Evolutionary conservation across 2,797 vertebrate species (phyloP), one percentile per base, ranked within the genome.

Genomic region (Xenops minutus): DNA sequence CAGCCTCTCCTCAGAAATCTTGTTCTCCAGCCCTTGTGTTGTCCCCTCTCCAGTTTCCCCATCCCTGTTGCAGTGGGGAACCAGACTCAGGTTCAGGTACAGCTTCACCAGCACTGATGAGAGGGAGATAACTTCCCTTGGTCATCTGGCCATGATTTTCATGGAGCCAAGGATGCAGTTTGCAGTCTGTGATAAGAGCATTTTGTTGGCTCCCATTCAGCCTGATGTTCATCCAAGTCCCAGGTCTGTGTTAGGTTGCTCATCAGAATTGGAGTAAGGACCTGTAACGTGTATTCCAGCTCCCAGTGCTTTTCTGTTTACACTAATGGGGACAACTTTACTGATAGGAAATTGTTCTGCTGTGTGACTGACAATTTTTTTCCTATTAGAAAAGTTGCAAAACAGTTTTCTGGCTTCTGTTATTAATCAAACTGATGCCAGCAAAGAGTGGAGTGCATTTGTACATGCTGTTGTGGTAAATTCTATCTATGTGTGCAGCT

Each of bases 351-450:
- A 21, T 77, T 64, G 27, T 74, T 84, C 29, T 84, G 43, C 72
- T 81, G 3, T 14, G 32, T 62, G 51, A 18, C 24, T 78, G 44
- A 36, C 71, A 44, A 39, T 66, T 96, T 96, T 81, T 88, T 77
- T 82, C 46, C 77, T 88, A 95, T 83, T 32, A 91, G 88, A 64
- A 89, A 94, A 93, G 82, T 37, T 92, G 56, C 54, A 95, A 92
- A 91, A 55, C 41, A 67, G 32, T 91, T 85, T 96, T 96, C 72
- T 94, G 66, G 72, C 23, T 49, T 95, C 77, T 82, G 14, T 96
- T 96, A 86, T 92, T 97, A 91, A 95, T 97, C 88, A 95, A 94
- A 92, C 79, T 81, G 78, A 34, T 32, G 87, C 82, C 92, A 88
- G 78, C 68, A 54, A 69, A 46, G 64, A 95, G 80, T 86, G 63